phyloP scores from a whole-genome alignment of 2,888 invertebrate genomes.

The Sacculina carcini region DNA sequence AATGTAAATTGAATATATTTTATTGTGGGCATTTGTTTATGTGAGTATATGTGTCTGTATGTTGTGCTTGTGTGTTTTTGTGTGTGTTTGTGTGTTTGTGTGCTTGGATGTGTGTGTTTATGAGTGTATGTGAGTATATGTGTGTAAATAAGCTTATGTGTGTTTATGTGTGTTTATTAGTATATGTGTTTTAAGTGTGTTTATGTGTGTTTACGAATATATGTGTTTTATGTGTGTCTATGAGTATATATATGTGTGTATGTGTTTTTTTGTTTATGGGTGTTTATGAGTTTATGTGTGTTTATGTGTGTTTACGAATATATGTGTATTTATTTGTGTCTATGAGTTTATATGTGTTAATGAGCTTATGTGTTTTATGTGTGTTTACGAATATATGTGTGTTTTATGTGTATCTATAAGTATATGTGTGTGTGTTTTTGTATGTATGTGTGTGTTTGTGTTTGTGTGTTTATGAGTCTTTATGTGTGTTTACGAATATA shows the following conservation, averaged over 20 bases:
- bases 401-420: background rate
- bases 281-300: background rate
- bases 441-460: constrained; percentile 2
- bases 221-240: background rate
- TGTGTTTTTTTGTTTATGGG: background rate
- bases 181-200: constrained; percentile 1
- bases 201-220: constrained; percentile 1
- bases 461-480: no score
- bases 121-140: background rate
- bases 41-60: constrained; percentile 4
- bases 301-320: constrained; percentile 1
- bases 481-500: no score
- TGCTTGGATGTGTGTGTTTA: background rate
- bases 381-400: background rate
- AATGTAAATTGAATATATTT: constrained; percentile 6
- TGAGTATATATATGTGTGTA: constrained; percentile 1
- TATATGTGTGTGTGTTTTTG: background rate
- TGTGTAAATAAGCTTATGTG: background rate
- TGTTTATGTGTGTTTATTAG: background rate
- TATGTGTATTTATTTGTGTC: constrained; percentile 2
- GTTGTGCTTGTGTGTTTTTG: constrained; percentile 2
- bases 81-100: constrained; percentile 3
- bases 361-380: no score
- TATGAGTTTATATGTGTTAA: background rate
- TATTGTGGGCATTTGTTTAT: constrained; percentile 4